These are phyloP conservation scores for Pyralis farinalis DNA, from an alignment of 2,888 invertebrate species.

Conservation along the genomic window DNA sequence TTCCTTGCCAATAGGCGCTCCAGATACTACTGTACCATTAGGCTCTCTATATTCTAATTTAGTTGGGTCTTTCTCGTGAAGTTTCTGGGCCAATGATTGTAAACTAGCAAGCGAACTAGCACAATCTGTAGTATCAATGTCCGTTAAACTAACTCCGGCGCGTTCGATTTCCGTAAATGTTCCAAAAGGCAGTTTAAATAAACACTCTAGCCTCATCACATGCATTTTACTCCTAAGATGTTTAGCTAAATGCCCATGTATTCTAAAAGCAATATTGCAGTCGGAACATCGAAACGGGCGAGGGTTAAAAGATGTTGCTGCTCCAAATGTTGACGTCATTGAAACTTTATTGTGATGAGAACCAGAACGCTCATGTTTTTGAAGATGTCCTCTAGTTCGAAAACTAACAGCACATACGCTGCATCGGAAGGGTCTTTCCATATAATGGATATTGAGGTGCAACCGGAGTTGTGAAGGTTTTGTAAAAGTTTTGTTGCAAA, in stretches of 20 bases:
- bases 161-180: constrained; percentile 97
- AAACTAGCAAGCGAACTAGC: constrained; percentile 96
- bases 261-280: constrained; percentile 97
- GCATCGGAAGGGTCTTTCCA: constrained; percentile 95
- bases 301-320: constrained; percentile 94
- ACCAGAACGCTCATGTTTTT: constrained; percentile 95
- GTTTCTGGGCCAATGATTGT: constrained; percentile 88
- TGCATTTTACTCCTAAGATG: constrained; percentile 98
- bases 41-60: constrained; percentile 85
- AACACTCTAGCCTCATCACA: constrained; percentile 95
- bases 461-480: constrained; percentile 94
- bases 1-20: constrained; percentile 61
- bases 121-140: constrained; percentile 98
- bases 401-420: constrained; percentile 96
- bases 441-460: constrained; percentile 97
- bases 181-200: constrained; percentile 96
- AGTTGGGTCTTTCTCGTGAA: constrained; percentile 90
- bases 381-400: constrained; percentile 93
- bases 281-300: constrained; percentile 97
- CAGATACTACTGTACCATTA: constrained; percentile 45
- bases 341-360: constrained; percentile 96
- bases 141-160: constrained; percentile 93
- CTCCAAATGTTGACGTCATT: constrained; percentile 92
- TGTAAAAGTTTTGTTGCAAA: constrained; percentile 95
- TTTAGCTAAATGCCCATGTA: constrained; percentile 98